Evolutionary conservation across 2,113 vertebrate species (phyloP).

Genomic region (Pteruthius melanotis): DNA sequence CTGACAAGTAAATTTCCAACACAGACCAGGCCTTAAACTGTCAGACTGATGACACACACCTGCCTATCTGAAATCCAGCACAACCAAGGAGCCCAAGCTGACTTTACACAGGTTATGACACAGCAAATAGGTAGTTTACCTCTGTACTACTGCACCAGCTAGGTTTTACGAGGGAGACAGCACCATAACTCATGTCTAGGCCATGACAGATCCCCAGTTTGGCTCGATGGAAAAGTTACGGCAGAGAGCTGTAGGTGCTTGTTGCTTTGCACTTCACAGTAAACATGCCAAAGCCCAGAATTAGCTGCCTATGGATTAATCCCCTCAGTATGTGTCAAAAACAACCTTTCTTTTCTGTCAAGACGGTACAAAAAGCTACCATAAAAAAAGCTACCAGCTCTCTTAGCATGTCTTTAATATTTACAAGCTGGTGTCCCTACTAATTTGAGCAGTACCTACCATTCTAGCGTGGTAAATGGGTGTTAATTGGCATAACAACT

Average conservation of each 20-base stretch:
- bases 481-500: neutral
- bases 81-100: neutral
- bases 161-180: neutral
- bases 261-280: neutral
- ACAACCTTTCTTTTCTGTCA: neutral
- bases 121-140: neutral
- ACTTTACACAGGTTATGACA: neutral
- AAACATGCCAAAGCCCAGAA: neutral
- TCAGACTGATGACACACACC: neutral
- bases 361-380: neutral
- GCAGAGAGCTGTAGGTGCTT: neutral
- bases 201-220: neutral
- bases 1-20: neutral
- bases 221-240: neutral
- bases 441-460: neutral
- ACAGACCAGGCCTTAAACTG: neutral
- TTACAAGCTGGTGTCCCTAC: neutral
- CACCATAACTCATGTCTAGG: neutral
- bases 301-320: neutral
- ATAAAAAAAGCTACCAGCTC: neutral
- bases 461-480: neutral
- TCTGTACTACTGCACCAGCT: neutral
- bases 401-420: neutral
- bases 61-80: rapidly evolving
- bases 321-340: neutral